These are phyloP conservation scores for Eristalis pertinax DNA, from an alignment of 2,888 invertebrate genomes.

Conservation along the genomic window DNA sequence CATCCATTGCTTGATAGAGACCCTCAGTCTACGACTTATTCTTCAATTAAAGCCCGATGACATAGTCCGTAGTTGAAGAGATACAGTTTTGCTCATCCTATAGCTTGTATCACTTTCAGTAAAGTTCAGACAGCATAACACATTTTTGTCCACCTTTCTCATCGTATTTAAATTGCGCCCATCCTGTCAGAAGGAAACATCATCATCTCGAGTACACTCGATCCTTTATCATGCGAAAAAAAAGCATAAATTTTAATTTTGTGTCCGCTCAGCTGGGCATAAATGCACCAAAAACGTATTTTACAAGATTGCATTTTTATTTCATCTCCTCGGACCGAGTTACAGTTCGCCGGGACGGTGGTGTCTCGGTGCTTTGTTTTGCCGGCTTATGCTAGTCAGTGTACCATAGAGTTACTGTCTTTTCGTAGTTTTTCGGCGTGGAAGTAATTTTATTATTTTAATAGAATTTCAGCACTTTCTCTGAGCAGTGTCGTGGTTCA, in stretches of 20 bases:
- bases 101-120: neutral
- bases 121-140: neutral
- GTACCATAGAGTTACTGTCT: slow-evolving; percentile 54
- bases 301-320: slow-evolving; percentile 56
- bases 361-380: slow-evolving; percentile 1
- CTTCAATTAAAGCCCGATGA: too few relatives aligned
- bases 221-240: slow-evolving; percentile 35
- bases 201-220: slow-evolving; percentile 44
- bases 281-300: slow-evolving; percentile 58
- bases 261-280: slow-evolving; percentile 60
- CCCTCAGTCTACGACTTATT: too few relatives aligned
- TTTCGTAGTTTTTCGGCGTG: slow-evolving; percentile 57
- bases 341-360: neutral
- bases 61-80: neutral
- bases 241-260: slow-evolving; percentile 55
- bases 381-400: neutral
- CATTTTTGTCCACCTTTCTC: neutral
- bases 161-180: neutral
- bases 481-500: slow-evolving; percentile 54
- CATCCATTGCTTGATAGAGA: too few relatives aligned
- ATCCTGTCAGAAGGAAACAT: neutral
- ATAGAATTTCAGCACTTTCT: slow-evolving; percentile 52
- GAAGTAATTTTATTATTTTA: slow-evolving; percentile 72
- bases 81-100: neutral
- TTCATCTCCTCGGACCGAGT: slow-evolving; percentile 15